Evolutionary conservation across 23 tunicate genomes (phyloP).

Genomic region (Halocynthia aurantium): DNA sequence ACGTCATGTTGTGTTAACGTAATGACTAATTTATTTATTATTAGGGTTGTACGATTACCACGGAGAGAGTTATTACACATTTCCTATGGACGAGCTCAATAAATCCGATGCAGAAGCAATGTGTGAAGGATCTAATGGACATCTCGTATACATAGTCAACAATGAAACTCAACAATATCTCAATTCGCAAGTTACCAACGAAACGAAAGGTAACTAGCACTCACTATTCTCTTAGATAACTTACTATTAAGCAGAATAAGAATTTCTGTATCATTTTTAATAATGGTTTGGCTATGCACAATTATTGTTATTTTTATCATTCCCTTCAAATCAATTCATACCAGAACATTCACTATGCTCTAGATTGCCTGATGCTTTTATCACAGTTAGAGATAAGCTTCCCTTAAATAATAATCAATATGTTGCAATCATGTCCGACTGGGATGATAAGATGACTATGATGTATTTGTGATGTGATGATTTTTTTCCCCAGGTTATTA

Average conservation of each 20-base stretch:
- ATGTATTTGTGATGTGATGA: too few relatives aligned
- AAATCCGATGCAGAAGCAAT: not conserved
- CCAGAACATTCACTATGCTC: too few relatives aligned
- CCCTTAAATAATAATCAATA: too few relatives aligned
- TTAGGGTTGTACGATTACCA: not conserved
- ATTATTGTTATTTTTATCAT: too few relatives aligned
- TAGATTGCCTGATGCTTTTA: too few relatives aligned
- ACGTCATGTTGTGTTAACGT: not conserved
- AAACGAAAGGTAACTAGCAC: not conserved
- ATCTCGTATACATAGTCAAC: constrained; percentile 14
- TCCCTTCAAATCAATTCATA: too few relatives aligned
- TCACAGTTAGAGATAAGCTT: too few relatives aligned
- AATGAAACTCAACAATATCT: not conserved
- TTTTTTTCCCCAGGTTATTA: not conserved
- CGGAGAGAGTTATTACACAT: not conserved
- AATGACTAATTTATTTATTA: not conserved
- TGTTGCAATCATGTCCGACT: too few relatives aligned
- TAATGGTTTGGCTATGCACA: too few relatives aligned
- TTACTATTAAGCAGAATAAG: too few relatives aligned
- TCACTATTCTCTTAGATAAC: not conserved
- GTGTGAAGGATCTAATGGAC: not conserved
- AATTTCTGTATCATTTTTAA: too few relatives aligned
- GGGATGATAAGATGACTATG: too few relatives aligned
- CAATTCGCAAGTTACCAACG: not conserved
- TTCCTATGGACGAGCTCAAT: not conserved